Evolutionary conservation across 2,797 vertebrate genomes (phyloP), one percentile per base, ranked within the genome.

Genomic region (Morus bassanus): DNA sequence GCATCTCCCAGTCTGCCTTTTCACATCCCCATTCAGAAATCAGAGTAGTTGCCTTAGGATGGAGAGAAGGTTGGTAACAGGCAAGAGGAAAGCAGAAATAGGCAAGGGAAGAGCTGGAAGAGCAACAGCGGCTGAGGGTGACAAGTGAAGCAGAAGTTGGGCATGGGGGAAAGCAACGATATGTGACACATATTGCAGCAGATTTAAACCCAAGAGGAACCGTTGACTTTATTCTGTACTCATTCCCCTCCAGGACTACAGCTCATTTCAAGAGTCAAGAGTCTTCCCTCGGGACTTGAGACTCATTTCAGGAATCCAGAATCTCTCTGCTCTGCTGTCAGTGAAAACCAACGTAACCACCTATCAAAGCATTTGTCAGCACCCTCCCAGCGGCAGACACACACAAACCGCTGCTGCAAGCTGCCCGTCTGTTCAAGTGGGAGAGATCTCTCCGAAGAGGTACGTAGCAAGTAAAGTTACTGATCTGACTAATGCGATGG

Each of bases 221-320:
- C 9, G 39, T 43, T 95, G 59, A 91, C 17, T 48, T n/a, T 70
- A 16, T 64, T 88, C 54, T 89, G 25, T n/a, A 37, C 54, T 85
- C 67, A 41, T 85, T 67, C 35, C 64, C 2, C 25, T 3, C 18
- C 30, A 41, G 21, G 22, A 48, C 70, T 86, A 79, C 84, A 89
- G 48, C 77, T 97, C 93, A 95, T 94, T 94, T 96, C 84, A 89
- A 64, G 61, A 95, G 61, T 93, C 72, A 43, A n/a, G 35, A 91
- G 60, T 73, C 83, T 89, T 91, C 82, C 88, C 74, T 78, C 6
- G 0, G 83, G 85, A 82, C 76, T 18, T 68, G 46, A 95, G 57
- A 96, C 86, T 97, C 94, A 95, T 96, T 89, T 89, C 88, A 96
- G 74, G 81, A 96, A 85, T 61, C 35, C 59, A 78, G 79, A 94